These are phyloP conservation scores for Heteromormyrus szaboi DNA, from an alignment of 2,797 vertebrate species.

Conservation along the genomic window DNA sequence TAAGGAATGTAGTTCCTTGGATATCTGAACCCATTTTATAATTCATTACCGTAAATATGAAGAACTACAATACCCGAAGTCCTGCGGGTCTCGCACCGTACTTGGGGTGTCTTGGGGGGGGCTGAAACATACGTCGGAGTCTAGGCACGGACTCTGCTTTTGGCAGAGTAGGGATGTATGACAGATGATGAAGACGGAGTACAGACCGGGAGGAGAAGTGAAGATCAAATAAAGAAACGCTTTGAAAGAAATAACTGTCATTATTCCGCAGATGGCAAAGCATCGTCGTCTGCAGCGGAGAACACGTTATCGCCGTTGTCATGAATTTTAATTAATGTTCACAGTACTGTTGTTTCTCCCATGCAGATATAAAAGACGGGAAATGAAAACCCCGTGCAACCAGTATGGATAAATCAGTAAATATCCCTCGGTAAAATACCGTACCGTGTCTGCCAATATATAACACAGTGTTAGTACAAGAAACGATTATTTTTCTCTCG, in stretches of 20 bases:
- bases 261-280: background rate
- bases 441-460: background rate
- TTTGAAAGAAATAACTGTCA: background rate
- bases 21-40: background rate
- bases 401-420: background rate
- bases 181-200: background rate
- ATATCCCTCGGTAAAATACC: background rate
- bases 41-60: background rate
- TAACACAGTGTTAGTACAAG: background rate
- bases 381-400: background rate
- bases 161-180: background rate
- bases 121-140: constrained; percentile 22
- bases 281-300: background rate
- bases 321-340: constrained; percentile 23
- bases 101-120: constrained; percentile 18
- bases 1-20: background rate
- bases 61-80: constrained; percentile 5
- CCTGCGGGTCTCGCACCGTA: background rate
- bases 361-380: background rate
- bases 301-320: constrained; percentile 16
- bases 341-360: constrained; percentile 18
- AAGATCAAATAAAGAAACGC: background rate
- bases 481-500: background rate
- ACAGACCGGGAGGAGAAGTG: background rate
- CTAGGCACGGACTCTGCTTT: constrained; percentile 25